Conservation (phyloP, 2,888 invertebrate genomes). For the Embidobia sp. region DNA sequence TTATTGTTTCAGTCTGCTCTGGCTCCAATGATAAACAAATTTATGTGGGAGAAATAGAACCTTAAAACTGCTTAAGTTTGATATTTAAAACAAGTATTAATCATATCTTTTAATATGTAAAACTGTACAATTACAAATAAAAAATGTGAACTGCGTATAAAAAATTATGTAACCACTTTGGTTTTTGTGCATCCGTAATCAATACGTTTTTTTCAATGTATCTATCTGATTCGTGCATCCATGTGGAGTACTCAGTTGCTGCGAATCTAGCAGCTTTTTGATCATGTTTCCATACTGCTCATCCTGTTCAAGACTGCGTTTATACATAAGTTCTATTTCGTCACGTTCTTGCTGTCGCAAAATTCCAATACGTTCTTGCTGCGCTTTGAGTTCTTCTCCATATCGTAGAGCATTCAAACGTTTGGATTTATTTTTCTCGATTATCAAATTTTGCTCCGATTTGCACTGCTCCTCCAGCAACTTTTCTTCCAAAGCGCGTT, state of each 20-base stretch:
- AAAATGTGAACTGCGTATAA: no score
- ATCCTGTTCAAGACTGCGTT: constrained; percentile 45
- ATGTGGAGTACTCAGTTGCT: constrained; percentile 28
- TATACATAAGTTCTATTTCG: constrained; percentile 59
- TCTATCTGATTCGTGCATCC: constrained; percentile 22
- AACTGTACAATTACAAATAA: no score
- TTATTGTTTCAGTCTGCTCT: constrained; percentile 90
- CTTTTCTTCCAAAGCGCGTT: constrained; percentile 48
- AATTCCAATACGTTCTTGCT: constrained; percentile 29
- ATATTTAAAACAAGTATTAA: constrained; percentile 10
- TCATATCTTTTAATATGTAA: no score
- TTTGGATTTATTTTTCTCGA: constrained; percentile 50
- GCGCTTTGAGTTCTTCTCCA: constrained; percentile 58
- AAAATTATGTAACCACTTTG: constrained; percentile 3
- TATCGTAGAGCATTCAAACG: constrained; percentile 55
- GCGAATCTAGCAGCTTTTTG: constrained; percentile 33
- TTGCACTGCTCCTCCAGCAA: constrained; percentile 42
- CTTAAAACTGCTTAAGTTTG: neutral
- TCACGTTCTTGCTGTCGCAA: constrained; percentile 43
- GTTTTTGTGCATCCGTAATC: constrained; percentile 12
- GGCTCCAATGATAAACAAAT: constrained; percentile 97
- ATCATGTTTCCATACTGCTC: constrained; percentile 55
- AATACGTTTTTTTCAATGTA: constrained; percentile 16
- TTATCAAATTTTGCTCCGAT: constrained; percentile 37
- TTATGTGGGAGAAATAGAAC: constrained; percentile 96